Evolutionary conservation across 2,888 invertebrate genomes (phyloP).

Genomic region (Dyspetes luteomarginatus): DNA sequence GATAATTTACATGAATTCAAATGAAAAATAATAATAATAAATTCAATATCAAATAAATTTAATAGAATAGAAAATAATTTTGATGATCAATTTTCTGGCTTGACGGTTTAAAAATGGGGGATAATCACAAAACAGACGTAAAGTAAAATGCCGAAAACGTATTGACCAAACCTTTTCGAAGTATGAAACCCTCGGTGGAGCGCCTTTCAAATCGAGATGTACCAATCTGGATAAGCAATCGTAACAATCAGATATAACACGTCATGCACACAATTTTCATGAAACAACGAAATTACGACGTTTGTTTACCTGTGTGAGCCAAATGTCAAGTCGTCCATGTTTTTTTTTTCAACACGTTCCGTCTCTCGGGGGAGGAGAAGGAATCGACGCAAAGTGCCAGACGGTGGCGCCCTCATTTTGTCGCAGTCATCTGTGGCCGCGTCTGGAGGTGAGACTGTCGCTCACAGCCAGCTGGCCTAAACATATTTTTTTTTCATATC

Average conservation of each 20-base stretch:
- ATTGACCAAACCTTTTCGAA: constrained; percentile 84
- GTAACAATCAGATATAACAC: constrained; percentile 67
- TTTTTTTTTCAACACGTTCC: constrained; percentile 52
- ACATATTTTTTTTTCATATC: too few species aligned
- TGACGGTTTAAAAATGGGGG: neutral
- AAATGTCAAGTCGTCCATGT: constrained; percentile 84
- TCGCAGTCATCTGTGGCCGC: neutral
- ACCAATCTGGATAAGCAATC: constrained; percentile 84
- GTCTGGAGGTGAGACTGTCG: neutral
- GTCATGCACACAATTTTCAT: constrained; percentile 55
- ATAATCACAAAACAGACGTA: constrained; percentile 17
- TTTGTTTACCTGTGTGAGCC: constrained; percentile 84
- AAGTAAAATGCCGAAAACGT: constrained; percentile 11
- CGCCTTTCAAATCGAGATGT: constrained; percentile 91
- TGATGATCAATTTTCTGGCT: neutral
- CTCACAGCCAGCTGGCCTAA: neutral
- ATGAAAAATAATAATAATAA: too few species aligned
- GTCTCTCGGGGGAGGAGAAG: neutral
- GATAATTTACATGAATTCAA: neutral
- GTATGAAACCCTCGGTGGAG: constrained; percentile 87
- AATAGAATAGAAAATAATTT: too few species aligned
- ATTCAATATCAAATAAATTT: too few species aligned
- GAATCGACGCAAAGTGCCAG: neutral
- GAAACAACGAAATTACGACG: constrained; percentile 57
- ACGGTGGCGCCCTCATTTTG: neutral